These are phyloP conservation scores for Lasioglossum figueresi DNA, from an alignment of 2,888 invertebrate genomes.

Conservation along the genomic window DNA sequence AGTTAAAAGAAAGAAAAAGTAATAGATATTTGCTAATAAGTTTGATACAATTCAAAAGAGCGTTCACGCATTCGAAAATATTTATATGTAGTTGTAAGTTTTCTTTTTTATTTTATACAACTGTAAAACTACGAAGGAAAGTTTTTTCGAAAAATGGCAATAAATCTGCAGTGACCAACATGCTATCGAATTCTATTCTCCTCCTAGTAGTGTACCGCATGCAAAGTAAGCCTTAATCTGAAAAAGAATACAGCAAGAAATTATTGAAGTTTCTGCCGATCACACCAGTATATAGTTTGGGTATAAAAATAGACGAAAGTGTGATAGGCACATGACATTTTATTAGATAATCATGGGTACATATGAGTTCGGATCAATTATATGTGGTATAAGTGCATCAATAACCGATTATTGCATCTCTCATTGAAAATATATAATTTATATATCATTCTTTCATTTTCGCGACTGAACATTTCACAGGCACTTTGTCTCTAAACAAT, in stretches of 20 bases:
- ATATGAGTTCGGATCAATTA: slow-evolving; percentile 76
- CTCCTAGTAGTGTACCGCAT: slow-evolving; percentile 37
- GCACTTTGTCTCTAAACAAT: slow-evolving; percentile 79
- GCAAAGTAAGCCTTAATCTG: slow-evolving; percentile 54
- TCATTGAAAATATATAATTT: slow-evolving; percentile 78
- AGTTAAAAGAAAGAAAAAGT: slow-evolving; percentile 1
- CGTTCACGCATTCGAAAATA: slow-evolving; percentile 13
- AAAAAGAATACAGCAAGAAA: slow-evolving; percentile 40
- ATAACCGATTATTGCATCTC: slow-evolving; percentile 77
- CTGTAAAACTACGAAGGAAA: slow-evolving; percentile 36
- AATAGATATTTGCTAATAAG: slow-evolving; percentile 8
- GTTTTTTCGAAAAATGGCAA: slow-evolving; percentile 51
- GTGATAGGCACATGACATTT: slow-evolving; percentile 79
- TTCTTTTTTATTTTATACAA: slow-evolving; percentile 52
- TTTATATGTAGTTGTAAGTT: slow-evolving; percentile 38
- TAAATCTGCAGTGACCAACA: slow-evolving; percentile 53
- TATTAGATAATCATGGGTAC: slow-evolving; percentile 78
- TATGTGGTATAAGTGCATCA: slow-evolving; percentile 71
- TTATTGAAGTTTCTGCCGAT: slow-evolving; percentile 25
- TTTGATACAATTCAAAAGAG: slow-evolving; percentile 13
- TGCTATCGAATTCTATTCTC: slow-evolving; percentile 37
- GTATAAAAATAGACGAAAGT: slow-evolving; percentile 36
- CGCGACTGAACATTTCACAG: slow-evolving; percentile 78
- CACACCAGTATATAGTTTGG: background rate
- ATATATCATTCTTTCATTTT: slow-evolving; percentile 68